Conservation (phyloP, 2,888 invertebrate species). For the Didymodactylos carnosus region DNA sequence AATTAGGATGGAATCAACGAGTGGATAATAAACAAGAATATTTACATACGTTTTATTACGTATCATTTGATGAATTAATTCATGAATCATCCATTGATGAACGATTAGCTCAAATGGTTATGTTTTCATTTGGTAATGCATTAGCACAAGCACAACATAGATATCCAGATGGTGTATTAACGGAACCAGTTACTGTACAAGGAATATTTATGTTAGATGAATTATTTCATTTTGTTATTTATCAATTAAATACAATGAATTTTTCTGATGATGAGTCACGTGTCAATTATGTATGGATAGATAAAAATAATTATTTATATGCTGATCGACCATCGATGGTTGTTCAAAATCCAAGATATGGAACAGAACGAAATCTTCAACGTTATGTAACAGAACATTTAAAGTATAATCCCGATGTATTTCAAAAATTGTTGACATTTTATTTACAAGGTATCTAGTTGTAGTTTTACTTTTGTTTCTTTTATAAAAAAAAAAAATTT, state of each 20-base stretch:
- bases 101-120: constrained; percentile 11
- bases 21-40: neutral
- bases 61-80: neutral
- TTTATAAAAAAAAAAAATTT: too few relatives aligned
- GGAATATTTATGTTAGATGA: constrained; percentile 59
- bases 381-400: constrained; percentile 3
- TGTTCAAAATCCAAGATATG: neutral
- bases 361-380: constrained; percentile 12
- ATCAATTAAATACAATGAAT: constrained; percentile 51
- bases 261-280: constrained; percentile 38
- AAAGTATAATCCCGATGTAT: constrained; percentile 53
- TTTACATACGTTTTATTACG: neutral
- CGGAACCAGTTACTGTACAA: constrained; percentile 55
- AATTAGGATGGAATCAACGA: neutral
- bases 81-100: constrained; percentile 14
- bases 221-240: constrained; percentile 56
- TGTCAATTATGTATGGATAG: constrained; percentile 59
- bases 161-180: constrained; percentile 27
- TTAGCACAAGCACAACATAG: constrained; percentile 33
- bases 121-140: constrained; percentile 15
- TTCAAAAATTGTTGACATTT: constrained; percentile 56
- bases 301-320: constrained; percentile 21
- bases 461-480: too few relatives aligned
- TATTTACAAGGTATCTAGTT: constrained; percentile 40
- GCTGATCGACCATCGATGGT: constrained; percentile 7